These are phyloP conservation scores for Larimichthys crocea DNA, from an alignment of 2,113 vertebrate genomes.

Conservation along the genomic window DNA sequence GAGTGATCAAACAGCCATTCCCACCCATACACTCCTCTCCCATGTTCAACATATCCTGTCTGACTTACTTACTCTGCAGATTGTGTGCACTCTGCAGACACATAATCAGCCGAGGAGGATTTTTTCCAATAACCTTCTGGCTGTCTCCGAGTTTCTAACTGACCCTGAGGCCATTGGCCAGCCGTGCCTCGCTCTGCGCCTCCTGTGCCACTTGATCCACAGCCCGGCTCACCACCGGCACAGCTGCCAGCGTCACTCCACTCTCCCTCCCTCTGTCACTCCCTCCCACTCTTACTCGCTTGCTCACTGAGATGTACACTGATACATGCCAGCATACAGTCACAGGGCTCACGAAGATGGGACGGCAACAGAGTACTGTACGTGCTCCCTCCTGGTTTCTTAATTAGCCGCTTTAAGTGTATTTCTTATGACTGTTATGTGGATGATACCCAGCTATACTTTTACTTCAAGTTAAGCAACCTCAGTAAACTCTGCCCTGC, in stretches of 20 bases:
- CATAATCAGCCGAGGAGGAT: conserved; percentile 41
- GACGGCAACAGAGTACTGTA: background rate
- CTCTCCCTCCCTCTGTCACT: conserved; percentile 39
- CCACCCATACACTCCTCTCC: background rate
- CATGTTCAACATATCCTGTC: conserved; percentile 11
- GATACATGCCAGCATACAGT: conserved; percentile 24
- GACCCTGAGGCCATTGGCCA: conserved; percentile 42
- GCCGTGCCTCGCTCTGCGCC: conserved; percentile 39
- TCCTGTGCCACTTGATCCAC: conserved; percentile 73
- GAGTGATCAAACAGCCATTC: conserved; percentile 15
- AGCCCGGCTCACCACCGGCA: conserved; percentile 46
- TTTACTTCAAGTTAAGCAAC: no score
- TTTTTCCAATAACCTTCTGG: conserved; percentile 34
- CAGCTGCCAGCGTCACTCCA: conserved; percentile 78
- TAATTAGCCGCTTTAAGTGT: no score
- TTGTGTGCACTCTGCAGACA: conserved; percentile 46
- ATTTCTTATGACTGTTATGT: no score
- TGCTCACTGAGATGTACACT: conserved; percentile 32
- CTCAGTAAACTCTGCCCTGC: no score
- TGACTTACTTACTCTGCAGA: conserved; percentile 46
- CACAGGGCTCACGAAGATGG: conserved; percentile 10
- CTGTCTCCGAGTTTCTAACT: conserved; percentile 37
- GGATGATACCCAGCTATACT: no score
- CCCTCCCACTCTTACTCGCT: conserved; percentile 39
- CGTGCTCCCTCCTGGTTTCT: no score